These are phyloP conservation scores for Blastobasis lacticolella DNA, from an alignment of 2,888 invertebrate genomes.

Conservation along the genomic window DNA sequence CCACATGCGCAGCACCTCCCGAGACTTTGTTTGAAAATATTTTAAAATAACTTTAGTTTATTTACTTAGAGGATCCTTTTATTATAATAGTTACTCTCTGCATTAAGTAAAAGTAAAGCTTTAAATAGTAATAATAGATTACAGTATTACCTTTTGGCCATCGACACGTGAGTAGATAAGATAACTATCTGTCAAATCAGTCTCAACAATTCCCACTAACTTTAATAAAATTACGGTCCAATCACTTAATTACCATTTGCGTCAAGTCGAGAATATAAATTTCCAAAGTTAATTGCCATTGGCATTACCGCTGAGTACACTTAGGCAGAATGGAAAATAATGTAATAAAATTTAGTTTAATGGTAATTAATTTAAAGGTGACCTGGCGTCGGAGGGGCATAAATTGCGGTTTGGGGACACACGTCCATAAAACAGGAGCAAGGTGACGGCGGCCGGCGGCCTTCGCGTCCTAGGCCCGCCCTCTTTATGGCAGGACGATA, in stretches of 20 bases:
- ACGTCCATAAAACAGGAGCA: slow-evolving; percentile 54
- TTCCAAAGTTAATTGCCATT: slow-evolving; percentile 2
- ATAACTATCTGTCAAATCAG: too few species aligned
- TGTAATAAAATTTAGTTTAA: slow-evolving; percentile 21
- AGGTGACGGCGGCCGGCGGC: slow-evolving; percentile 45
- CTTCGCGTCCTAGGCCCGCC: slow-evolving; percentile 51
- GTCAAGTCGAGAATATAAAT: not conserved
- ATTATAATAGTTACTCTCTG: too few species aligned
- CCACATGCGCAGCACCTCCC: slow-evolving; percentile 1
- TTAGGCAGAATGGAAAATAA: slow-evolving; percentile 11
- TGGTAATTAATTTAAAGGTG: slow-evolving; percentile 30
- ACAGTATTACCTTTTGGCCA: too few species aligned
- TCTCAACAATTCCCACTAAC: too few species aligned
- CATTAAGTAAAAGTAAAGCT: too few species aligned
- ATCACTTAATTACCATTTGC: too few species aligned
- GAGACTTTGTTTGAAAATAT: not conserved
- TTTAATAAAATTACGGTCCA: too few species aligned
- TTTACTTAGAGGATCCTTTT: too few species aligned
- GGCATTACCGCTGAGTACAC: slow-evolving; percentile 1
- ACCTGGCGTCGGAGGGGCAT: slow-evolving; percentile 34
- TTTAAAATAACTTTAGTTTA: too few species aligned
- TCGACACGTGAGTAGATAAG: too few species aligned
- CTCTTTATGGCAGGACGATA: slow-evolving; percentile 66
- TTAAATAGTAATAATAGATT: too few species aligned
- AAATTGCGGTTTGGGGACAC: slow-evolving; percentile 59